Conservation (phyloP, 1,140 invertebrate genomes). For the Ptiloglossa arizonensis region DNA sequence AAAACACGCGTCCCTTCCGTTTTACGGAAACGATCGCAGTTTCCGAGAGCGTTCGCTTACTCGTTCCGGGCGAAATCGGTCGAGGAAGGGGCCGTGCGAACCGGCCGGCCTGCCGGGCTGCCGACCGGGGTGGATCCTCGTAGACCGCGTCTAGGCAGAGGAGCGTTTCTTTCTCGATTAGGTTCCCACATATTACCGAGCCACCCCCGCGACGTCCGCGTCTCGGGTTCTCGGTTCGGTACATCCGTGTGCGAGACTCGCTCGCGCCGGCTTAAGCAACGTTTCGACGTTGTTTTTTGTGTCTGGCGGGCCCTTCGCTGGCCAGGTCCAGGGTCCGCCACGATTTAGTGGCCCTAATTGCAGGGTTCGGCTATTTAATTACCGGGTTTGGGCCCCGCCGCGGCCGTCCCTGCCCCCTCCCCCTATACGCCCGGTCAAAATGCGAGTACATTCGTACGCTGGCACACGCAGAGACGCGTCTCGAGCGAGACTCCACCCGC, state of each 20-base stretch:
- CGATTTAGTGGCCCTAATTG: conserved; percentile 83
- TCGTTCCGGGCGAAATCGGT: not conserved
- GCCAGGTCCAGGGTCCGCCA: conserved; percentile 78
- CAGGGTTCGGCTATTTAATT: conserved; percentile 83
- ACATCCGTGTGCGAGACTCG: conserved; percentile 59
- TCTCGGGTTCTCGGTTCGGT: conserved; percentile 35
- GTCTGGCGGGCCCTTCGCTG: conserved; percentile 81
- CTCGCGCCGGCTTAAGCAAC: conserved; percentile 71
- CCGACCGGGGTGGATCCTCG: not conserved
- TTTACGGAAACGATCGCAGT: not conserved
- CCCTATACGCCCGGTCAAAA: conserved; percentile 70
- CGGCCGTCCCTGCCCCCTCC: conserved; percentile 65
- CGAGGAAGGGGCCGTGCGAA: conserved; percentile 7
- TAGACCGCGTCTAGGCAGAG: conserved; percentile 46
- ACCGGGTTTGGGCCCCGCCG: conserved; percentile 78
- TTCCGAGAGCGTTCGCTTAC: not conserved
- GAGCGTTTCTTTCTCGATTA: conserved; percentile 60
- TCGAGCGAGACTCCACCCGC: conserved; percentile 55
- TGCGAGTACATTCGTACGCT: conserved; percentile 74
- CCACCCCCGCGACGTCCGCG: conserved; percentile 78
- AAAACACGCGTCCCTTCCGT: no score
- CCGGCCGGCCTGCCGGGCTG: not conserved
- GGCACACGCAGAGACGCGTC: conserved; percentile 55
- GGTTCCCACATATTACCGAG: conserved; percentile 80
- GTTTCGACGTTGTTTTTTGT: conserved; percentile 82